phyloP scores from a whole-genome alignment of 2,797 vertebrate species.

The Phylloscopus collybita region DNA sequence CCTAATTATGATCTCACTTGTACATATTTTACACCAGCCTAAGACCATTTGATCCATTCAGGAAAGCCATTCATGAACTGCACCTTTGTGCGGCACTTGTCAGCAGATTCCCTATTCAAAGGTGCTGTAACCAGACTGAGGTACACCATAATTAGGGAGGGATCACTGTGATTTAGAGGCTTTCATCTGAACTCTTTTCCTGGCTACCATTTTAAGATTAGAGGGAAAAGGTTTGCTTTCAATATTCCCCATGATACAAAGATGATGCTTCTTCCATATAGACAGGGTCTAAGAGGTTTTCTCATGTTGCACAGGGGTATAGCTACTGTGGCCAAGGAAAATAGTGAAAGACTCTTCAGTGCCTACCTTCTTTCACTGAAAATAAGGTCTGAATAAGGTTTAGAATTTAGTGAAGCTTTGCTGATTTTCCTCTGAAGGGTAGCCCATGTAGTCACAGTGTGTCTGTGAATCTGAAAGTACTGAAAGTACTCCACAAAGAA shows the following conservation, averaged over 20 bases:
- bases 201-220: background rate
- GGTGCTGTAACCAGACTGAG: background rate
- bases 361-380: background rate
- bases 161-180: background rate
- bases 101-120: background rate
- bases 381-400: background rate
- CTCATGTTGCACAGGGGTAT: background rate
- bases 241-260: background rate
- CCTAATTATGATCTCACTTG: constrained; percentile 46
- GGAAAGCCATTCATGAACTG: background rate
- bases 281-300: background rate
- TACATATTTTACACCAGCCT: constrained; percentile 8
- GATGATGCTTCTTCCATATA: background rate
- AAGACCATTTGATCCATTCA: background rate
- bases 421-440: background rate
- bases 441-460: accelerated
- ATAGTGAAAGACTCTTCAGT: background rate
- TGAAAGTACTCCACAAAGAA: background rate
- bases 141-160: background rate
- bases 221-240: background rate
- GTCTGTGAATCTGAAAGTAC: background rate
- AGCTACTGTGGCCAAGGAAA: background rate
- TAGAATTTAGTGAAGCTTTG: background rate
- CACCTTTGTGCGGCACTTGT: background rate
- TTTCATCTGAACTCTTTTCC: background rate